These are phyloP conservation scores for Puffinus mauretanicus DNA, from an alignment of 2,113 vertebrate genomes.

Conservation along the genomic window DNA sequence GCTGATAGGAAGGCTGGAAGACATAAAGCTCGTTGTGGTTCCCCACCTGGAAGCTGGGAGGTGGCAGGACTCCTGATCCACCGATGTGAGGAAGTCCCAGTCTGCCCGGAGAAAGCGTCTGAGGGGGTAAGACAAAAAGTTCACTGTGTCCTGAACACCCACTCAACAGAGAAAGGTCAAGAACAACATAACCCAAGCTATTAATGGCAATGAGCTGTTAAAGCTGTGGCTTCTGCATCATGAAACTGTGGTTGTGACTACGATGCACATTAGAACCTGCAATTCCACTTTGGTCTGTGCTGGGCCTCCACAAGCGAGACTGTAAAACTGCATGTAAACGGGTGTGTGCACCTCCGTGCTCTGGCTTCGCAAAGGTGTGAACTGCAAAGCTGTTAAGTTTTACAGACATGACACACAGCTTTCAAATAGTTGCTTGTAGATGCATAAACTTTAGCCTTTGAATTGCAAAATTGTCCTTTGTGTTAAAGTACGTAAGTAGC, in stretches of 20 bases:
- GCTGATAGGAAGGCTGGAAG: background rate
- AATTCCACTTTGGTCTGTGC: background rate
- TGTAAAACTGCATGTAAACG: background rate
- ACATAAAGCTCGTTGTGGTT: background rate
- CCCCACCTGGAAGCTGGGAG: background rate
- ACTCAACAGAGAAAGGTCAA: background rate
- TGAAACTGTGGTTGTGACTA: background rate
- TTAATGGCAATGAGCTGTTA: background rate
- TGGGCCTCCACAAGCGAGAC: background rate
- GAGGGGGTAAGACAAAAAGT: background rate
- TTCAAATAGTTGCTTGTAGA: background rate
- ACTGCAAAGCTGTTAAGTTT: background rate
- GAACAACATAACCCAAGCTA: background rate
- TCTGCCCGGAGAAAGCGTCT: background rate
- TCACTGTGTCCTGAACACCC: background rate
- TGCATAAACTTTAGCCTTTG: background rate
- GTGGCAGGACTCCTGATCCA: background rate
- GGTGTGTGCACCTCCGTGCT: rapidly evolving
- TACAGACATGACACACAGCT: background rate
- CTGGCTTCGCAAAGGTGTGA: background rate
- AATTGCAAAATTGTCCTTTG: background rate
- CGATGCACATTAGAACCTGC: background rate
- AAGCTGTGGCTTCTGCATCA: background rate
- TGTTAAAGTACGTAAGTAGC: background rate
- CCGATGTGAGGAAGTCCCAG: rapidly evolving